phyloP scores from a whole-genome alignment of 2,113 vertebrate species.

The Origma solitaria region DNA sequence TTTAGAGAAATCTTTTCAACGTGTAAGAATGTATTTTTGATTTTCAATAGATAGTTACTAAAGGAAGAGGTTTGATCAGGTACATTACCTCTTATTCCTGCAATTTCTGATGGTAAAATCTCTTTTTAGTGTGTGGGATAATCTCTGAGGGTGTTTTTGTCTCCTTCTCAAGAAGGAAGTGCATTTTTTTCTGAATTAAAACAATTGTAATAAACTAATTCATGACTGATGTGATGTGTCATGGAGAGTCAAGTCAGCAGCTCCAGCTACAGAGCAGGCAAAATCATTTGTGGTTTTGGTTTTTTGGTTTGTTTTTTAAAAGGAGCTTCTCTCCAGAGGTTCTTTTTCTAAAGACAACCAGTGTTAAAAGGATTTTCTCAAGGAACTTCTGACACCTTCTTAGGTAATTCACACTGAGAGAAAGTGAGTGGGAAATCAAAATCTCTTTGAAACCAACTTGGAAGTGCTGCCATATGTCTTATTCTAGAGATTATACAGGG shows the following conservation, averaged over 20 bases:
- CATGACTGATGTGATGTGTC: not conserved
- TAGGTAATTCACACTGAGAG: constrained; percentile 17
- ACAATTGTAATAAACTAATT: not conserved
- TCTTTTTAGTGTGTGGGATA: not conserved
- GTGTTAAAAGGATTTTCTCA: constrained; percentile 1
- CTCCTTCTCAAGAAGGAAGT: not conserved
- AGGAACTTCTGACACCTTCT: constrained; percentile 33
- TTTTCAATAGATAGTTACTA: not conserved
- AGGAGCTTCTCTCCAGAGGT: not conserved
- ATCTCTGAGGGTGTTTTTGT: not conserved
- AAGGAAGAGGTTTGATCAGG: not conserved
- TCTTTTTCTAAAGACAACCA: not conserved
- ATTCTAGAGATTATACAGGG: not conserved
- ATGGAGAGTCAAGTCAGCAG: not conserved
- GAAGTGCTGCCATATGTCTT: constrained; percentile 31
- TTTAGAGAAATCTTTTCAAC: not conserved
- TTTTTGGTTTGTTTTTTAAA: not conserved
- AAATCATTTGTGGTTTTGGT: not conserved
- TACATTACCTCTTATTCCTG: not conserved
- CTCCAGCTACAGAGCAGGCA: not conserved
- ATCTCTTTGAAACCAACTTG: constrained; percentile 7
- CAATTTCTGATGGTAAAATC: not conserved
- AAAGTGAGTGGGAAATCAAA: constrained; percentile 35
- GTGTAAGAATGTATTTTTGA: not conserved
- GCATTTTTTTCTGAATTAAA: not conserved